phyloP scores from a whole-genome alignment of 2,113 vertebrate species.

The Bothrops jararaca region DNA sequence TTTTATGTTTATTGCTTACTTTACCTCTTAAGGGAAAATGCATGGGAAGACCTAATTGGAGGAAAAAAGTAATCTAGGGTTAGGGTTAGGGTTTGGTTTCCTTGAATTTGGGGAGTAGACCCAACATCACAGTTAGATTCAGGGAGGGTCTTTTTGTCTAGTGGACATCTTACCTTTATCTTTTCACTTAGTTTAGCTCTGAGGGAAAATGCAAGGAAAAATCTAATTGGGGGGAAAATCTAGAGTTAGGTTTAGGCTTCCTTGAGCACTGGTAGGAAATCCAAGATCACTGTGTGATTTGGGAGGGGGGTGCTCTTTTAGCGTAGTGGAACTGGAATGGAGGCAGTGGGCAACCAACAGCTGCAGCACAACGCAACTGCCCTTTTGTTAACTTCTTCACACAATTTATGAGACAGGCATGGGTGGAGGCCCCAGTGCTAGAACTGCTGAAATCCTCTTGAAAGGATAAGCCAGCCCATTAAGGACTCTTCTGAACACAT shows the following conservation, averaged over 20 bases:
- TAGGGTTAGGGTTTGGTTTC: background rate
- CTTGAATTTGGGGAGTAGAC: background rate
- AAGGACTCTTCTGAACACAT: background rate
- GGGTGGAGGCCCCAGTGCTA: background rate
- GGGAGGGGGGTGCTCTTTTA: background rate
- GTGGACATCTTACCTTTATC: background rate
- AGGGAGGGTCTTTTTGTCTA: background rate
- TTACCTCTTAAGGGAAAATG: background rate
- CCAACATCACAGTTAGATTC: background rate
- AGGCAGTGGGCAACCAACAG: background rate
- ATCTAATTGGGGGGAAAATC: background rate
- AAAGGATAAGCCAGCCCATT: background rate
- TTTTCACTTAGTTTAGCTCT: background rate
- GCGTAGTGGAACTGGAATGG: background rate
- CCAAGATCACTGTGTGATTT: background rate
- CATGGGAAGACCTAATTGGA: background rate
- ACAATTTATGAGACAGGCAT: background rate
- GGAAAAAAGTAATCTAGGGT: background rate
- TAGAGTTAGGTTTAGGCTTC: background rate
- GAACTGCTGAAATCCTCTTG: background rate
- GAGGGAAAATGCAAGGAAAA: background rate
- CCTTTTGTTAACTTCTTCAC: background rate
- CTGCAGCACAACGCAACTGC: no score
- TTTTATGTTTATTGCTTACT: no score
- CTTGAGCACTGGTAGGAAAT: background rate